Percentiles rank a stretch among this genome's conserved stretches.
phyloP scores from a whole-genome alignment of 2,797 vertebrate species.

The Falco cherrug region DNA sequence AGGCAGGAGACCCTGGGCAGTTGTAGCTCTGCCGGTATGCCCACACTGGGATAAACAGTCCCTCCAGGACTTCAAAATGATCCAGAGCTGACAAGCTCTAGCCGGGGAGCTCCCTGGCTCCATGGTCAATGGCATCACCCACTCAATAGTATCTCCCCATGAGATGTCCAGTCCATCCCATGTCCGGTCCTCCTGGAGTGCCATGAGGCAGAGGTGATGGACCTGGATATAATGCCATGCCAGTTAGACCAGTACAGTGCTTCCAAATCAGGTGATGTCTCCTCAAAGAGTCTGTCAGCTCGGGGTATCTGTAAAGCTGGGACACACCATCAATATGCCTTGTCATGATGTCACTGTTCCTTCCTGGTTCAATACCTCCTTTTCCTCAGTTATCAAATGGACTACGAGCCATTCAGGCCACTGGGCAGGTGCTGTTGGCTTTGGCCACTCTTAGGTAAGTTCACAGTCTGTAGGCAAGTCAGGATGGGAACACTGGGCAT shows the following conservation, averaged over 20 bases:
- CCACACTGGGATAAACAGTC: background rate
- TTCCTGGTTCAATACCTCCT: background rate
- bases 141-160: accelerated
- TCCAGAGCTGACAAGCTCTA: background rate
- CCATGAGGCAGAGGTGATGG: background rate
- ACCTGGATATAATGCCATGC: background rate
- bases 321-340: accelerated
- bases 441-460: background rate
- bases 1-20: background rate
- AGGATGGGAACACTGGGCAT: background rate
- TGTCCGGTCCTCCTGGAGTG: background rate
- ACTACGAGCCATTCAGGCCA: background rate
- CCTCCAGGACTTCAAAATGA: background rate
- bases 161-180: background rate
- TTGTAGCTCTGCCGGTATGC: background rate
- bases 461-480: accelerated
- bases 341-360: too few relatives aligned
- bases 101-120: background rate
- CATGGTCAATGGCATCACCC: too few relatives aligned
- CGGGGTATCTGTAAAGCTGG: accelerated
- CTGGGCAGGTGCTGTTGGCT: background rate
- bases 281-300: background rate
- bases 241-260: background rate
- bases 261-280: background rate
- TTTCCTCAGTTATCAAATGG: background rate